Evolutionary conservation across 2,113 vertebrate species (phyloP).

Genomic region (Rana temporaria): DNA sequence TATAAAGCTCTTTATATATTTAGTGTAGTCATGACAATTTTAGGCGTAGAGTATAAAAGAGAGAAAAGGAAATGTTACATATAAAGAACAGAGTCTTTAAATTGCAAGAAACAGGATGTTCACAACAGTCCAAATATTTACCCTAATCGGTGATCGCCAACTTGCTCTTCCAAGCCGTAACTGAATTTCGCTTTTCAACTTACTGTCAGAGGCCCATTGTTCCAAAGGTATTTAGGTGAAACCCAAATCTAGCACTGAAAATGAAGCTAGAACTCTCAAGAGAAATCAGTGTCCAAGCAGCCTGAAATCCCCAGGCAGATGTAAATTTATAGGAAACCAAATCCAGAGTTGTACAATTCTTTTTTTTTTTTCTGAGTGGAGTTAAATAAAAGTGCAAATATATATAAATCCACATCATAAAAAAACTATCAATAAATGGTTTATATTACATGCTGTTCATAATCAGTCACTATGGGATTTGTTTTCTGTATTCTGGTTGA

Average conservation of each 20-base stretch:
- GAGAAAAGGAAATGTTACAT: constrained; percentile 12
- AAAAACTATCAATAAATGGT: no score
- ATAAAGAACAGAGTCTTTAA: background rate
- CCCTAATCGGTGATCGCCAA: constrained; percentile 13
- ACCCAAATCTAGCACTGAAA: constrained; percentile 5
- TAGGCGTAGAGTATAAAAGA: background rate
- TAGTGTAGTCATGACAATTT: constrained; percentile 4
- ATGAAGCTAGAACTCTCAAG: background rate
- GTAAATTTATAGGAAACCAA: background rate
- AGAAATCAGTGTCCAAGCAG: background rate
- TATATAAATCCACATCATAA: no score
- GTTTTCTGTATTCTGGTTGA: no score
- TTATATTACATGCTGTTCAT: no score
- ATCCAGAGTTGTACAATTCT: no score
- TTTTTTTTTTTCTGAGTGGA: no score
- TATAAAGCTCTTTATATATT: background rate
- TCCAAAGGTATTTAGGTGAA: constrained; percentile 13
- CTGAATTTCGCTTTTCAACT: background rate
- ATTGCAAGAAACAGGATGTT: background rate
- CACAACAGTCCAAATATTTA: constrained; percentile 33
- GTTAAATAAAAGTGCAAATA: no score
- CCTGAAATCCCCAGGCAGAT: background rate
- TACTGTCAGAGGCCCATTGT: background rate
- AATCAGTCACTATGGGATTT: no score
- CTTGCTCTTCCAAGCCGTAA: background rate